phyloP scores from a whole-genome alignment of 2,888 invertebrate species.

The Drosophila barbarae region DNA sequence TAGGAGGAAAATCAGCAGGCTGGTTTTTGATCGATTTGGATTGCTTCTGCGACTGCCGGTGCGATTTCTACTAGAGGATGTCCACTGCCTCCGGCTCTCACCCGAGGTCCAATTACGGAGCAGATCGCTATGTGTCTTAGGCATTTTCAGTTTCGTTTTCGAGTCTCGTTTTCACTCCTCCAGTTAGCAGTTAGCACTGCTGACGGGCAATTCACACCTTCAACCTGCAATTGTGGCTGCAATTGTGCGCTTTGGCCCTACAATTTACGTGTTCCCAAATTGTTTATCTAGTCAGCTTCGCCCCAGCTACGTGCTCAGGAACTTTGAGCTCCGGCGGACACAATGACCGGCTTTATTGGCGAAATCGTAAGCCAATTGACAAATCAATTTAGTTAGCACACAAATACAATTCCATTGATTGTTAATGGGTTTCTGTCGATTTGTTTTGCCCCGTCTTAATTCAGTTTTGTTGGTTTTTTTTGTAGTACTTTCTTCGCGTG shows the following conservation, averaged over 20 bases:
- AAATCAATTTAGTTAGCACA: slow-evolving; percentile 63
- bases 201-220: slow-evolving; percentile 40
- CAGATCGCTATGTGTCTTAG: slow-evolving; percentile 36
- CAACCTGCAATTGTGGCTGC: slow-evolving; percentile 33
- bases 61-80: slow-evolving; percentile 67
- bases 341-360: slow-evolving; percentile 51
- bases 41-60: slow-evolving; percentile 41
- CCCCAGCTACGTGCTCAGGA: slow-evolving; percentile 42
- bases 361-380: slow-evolving; percentile 47
- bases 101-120: slow-evolving; percentile 56
- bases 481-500: slow-evolving; percentile 33
- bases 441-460: slow-evolving; percentile 10
- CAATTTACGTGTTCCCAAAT: slow-evolving; percentile 40
- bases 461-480: slow-evolving; percentile 16
- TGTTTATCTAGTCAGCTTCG: slow-evolving; percentile 42
- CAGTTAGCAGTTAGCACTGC: slow-evolving; percentile 39
- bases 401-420: slow-evolving; percentile 65
- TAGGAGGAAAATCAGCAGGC: slow-evolving; percentile 34
- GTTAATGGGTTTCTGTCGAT: slow-evolving; percentile 22
- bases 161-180: slow-evolving; percentile 35
- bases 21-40: slow-evolving; percentile 22
- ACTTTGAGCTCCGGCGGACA: slow-evolving; percentile 25
- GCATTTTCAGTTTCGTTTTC: slow-evolving; percentile 52
- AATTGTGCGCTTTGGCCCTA: slow-evolving; percentile 16
- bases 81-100: slow-evolving; percentile 53